phyloP scores from a whole-genome alignment of 2,113 vertebrate genomes.

The Hiodon alosoides region DNA sequence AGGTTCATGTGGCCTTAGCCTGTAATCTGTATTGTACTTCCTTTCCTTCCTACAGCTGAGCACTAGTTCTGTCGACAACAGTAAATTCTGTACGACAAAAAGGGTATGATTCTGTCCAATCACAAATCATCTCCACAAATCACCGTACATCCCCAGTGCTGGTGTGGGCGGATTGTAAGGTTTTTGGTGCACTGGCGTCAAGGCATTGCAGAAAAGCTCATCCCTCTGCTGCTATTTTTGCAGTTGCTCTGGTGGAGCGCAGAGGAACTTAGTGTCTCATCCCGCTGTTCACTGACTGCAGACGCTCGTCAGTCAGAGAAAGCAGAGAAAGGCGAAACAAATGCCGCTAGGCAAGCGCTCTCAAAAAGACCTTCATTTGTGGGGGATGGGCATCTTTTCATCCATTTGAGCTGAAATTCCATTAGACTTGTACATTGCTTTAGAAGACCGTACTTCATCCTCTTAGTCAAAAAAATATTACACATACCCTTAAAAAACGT shows the following conservation, averaged over 20 bases:
- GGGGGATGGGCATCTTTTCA: constrained; percentile 11
- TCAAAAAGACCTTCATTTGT: not conserved
- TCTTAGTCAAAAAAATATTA: not conserved
- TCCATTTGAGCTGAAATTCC: not conserved
- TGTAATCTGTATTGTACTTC: not conserved
- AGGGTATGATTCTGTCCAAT: no score
- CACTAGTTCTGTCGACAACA: constrained; percentile 1
- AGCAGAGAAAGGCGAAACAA: not conserved
- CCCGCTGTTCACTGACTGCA: not conserved
- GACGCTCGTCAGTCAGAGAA: not conserved
- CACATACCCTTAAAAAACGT: not conserved
- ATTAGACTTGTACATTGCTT: not conserved
- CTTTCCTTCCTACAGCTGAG: constrained; percentile 1
- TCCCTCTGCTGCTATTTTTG: not conserved
- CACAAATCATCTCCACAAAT: not conserved
- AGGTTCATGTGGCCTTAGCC: not conserved
- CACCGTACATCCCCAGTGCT: not conserved
- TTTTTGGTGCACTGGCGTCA: not conserved
- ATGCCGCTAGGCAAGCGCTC: not conserved
- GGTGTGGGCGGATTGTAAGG: not conserved
- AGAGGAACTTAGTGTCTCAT: not conserved
- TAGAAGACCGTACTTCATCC: not conserved
- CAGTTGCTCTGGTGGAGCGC: not conserved
- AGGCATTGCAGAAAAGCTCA: not conserved
- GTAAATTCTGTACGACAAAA: not conserved